Conservation (phyloP, 1,140 invertebrate genomes). For the Melanaphis sacchari region DNA sequence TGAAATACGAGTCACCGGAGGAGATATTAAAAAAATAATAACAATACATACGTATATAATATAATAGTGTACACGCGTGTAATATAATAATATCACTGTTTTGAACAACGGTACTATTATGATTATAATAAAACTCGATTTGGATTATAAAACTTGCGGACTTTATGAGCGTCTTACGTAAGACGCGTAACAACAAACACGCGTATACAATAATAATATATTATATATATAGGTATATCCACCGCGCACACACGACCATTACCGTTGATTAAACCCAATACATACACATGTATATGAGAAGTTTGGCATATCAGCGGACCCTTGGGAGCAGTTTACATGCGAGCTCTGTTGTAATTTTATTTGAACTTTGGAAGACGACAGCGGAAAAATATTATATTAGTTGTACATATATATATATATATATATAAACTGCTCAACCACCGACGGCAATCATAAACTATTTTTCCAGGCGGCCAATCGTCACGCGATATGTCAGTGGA, state of each 20-base stretch:
- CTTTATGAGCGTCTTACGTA: slow-evolving; percentile 44
- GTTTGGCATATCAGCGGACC: slow-evolving; percentile 21
- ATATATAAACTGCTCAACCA: background rate
- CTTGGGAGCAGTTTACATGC: slow-evolving; percentile 55
- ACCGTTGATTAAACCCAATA: slow-evolving; percentile 53
- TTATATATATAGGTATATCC: too few relatives aligned
- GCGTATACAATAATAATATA: too few relatives aligned
- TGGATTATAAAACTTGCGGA: slow-evolving; percentile 49
- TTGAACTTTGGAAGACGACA: slow-evolving; percentile 31
- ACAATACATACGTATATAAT: slow-evolving; percentile 17
- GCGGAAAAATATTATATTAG: background rate
- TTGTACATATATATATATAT: background rate
- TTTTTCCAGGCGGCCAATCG: slow-evolving; percentile 45
- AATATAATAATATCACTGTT: background rate
- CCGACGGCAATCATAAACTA: slow-evolving; percentile 22
- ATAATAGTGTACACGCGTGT: background rate
- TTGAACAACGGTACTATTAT: background rate
- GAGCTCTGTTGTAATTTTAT: slow-evolving; percentile 44
- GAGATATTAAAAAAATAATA: slow-evolving; percentile 54
- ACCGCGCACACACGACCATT: slow-evolving; percentile 6
- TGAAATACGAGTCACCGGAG: slow-evolving; percentile 25
- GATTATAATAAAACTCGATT: slow-evolving; percentile 46
- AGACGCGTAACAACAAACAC: background rate
- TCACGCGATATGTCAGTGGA: slow-evolving; percentile 51
- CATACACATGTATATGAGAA: background rate